Evolutionary conservation across 2,113 vertebrate genomes (phyloP), one percentile per base, ranked within the genome.

Genomic region (Sturnus vulgaris): DNA sequence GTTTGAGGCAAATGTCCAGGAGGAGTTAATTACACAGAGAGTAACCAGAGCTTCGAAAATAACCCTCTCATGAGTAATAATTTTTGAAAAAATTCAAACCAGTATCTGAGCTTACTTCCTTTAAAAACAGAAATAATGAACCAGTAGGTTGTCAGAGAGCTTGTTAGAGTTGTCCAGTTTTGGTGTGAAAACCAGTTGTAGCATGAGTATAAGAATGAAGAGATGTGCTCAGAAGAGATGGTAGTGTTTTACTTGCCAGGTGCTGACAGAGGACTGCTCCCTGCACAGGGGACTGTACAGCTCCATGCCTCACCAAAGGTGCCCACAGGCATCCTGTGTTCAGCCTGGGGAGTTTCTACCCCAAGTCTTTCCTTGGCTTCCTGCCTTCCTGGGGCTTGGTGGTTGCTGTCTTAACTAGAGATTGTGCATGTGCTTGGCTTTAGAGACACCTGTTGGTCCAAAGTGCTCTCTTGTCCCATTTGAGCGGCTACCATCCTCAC

Each of bases 251-350:
- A 30, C n/a, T 84, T 77, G 35, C 14, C 30, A 21, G 8, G 1
- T 44, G 18, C 27, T 68, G 27, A 23, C 8, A 6, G 33, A 50
- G 10, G 46, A 25, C 42, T 78, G 28, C 30, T 84, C 12, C 39
- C 18, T 61, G 52, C 1, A 1, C 2, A 2, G 28, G 10, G 4
- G 1, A 63, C 16, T 37, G 2, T 11, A 12, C 27, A 80, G 17
- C 12, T 60, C 49, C 0, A 1, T 1, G 1, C 9, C 19, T 7
- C 55, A 30, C 18, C 71, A 17, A 23, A 22, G 15, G 5, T 85
- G 9, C 33, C 23, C 16, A 8, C 3, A 11, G 49, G 7, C 12
- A 33, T 75, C 35, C 27, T 3, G 1, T 60, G 27, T 40, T 86
- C 33, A 80, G 46, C 31, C 17, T 59, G 19, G 9, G 12, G 17